These are phyloP conservation scores for Brassicogethes aeneus DNA, from an alignment of 2,888 invertebrate genomes.

Conservation along the genomic window DNA sequence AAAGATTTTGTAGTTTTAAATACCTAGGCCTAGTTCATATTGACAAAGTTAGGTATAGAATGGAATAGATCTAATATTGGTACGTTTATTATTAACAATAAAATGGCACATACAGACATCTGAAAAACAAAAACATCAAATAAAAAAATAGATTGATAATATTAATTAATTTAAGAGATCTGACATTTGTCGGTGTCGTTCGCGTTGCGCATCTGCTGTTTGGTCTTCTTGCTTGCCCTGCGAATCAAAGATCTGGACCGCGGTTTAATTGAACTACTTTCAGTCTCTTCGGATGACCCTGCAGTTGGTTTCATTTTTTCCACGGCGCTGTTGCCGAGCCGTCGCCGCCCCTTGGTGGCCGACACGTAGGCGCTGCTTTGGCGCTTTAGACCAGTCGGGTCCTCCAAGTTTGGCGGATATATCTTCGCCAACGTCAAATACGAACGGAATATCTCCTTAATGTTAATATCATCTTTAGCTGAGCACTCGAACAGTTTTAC, in stretches of 20 bases:
- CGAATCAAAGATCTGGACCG: slow-evolving; percentile 58
- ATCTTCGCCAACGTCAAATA: slow-evolving; percentile 70
- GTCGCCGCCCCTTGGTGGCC: slow-evolving; percentile 40
- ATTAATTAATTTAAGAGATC: slow-evolving; percentile 67
- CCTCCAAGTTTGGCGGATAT: slow-evolving; percentile 51
- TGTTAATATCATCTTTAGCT: slow-evolving; percentile 68
- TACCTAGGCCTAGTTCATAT: too few species aligned
- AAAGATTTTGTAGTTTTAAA: too few species aligned
- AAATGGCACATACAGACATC: too few species aligned
- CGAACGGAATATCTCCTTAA: slow-evolving; percentile 71
- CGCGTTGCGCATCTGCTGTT: slow-evolving; percentile 66
- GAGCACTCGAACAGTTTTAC: slow-evolving; percentile 70
- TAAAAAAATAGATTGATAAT: too few species aligned
- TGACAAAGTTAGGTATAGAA: too few species aligned
- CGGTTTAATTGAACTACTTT: slow-evolving; percentile 32
- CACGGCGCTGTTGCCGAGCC: slow-evolving; percentile 39
- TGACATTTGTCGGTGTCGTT: slow-evolving; percentile 54
- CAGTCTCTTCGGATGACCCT: slow-evolving; percentile 22
- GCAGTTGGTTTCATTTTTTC: slow-evolving; percentile 31
- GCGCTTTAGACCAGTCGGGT: slow-evolving; percentile 53
- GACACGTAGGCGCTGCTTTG: slow-evolving; percentile 67
- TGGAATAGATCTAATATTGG: too few species aligned
- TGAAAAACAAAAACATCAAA: too few species aligned
- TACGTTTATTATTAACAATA: too few species aligned
- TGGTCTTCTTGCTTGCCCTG: slow-evolving; percentile 68